Evolutionary conservation across 2,888 invertebrate genomes (phyloP), one percentile per base, ranked within the genome.

Genomic region (Cosmorhoe ocellata): DNA sequence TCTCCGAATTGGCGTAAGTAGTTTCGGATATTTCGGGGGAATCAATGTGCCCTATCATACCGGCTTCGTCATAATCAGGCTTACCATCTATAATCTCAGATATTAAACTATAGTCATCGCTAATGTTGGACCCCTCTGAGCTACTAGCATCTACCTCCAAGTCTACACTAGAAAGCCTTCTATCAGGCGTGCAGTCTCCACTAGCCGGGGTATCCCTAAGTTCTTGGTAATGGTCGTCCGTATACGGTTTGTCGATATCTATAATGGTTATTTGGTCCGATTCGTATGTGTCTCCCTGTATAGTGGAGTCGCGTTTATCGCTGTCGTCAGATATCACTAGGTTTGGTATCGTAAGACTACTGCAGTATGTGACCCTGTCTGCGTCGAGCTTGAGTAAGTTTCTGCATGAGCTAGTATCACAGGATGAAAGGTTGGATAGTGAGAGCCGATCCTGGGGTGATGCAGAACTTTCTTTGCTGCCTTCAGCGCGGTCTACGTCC

Each of bases 11-110:
- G 26, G 91, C 87, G 46, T 91, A 91, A 2, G 93, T 93, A 3
- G 93, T 93, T 58, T 96, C 96, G 0, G 96, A 95, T 7, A 93
- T 92, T 57, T 96, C 96, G 0, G 96, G 95, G 0, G 96, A 96
- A 74, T 96, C 96, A 44, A 96, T 96, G 69, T 96, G 96, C 8
- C 93, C 93, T 41, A 96, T 94, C 59, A 92, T 92, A 69, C 84
- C 84, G 10, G 84, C 84, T 41, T 91, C 91, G 49, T 87, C 84
- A 5, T 87, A 85, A 2, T 74, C 81, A 1, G 84, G 81, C 59
- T 86, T 89, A 47, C 91, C 91, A 54, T 92, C 93, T 37, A 93
- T 89, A 27, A 94, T 92, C 73, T 94, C 94, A 1, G 94, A 94
- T 44, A 92, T 91, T 63, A 94, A 91, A 78, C 94, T 94, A 72